These are phyloP conservation scores for Gymnocypris eckloni DNA, from an alignment of 2,797 vertebrate genomes.

Conservation along the genomic window DNA sequence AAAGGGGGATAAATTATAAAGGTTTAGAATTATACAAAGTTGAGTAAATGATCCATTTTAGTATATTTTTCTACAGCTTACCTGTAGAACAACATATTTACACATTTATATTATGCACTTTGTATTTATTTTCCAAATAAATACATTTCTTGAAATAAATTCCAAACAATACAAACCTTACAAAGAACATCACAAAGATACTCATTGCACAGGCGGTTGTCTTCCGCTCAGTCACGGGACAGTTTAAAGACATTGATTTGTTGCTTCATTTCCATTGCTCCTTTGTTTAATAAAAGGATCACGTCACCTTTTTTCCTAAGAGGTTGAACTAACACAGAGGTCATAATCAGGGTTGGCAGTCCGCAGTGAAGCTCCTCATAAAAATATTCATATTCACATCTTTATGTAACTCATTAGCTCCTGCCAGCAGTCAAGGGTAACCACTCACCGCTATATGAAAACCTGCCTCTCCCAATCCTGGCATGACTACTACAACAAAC, in stretches of 20 bases:
- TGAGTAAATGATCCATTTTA: not conserved
- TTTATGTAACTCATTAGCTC: conserved; percentile 48
- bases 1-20: not conserved
- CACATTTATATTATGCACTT: not conserved
- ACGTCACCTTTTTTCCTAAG: conserved; percentile 27
- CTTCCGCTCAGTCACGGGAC: conserved; percentile 19
- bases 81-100: not conserved
- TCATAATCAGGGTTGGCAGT: conserved; percentile 40
- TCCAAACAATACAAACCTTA: not conserved
- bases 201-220: not conserved
- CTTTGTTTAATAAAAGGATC: conserved; percentile 28
- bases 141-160: not conserved
- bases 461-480: conserved; percentile 32
- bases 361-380: conserved; percentile 21
- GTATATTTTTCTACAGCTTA: not conserved
- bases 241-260: conserved; percentile 31
- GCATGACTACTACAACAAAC: conserved; percentile 29
- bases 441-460: conserved; percentile 31
- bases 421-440: conserved; percentile 46
- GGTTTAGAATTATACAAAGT: not conserved
- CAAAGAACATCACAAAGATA: not conserved
- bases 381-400: conserved; percentile 44
- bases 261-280: conserved; percentile 23
- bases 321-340: conserved; percentile 42
- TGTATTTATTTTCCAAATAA: not conserved